A percentile compares a stretch with the other conserved stretches of the same genome.
Evolutionary conservation across 1,140 invertebrate species (phyloP).

Genomic region (Gryllus bimaculatus): DNA sequence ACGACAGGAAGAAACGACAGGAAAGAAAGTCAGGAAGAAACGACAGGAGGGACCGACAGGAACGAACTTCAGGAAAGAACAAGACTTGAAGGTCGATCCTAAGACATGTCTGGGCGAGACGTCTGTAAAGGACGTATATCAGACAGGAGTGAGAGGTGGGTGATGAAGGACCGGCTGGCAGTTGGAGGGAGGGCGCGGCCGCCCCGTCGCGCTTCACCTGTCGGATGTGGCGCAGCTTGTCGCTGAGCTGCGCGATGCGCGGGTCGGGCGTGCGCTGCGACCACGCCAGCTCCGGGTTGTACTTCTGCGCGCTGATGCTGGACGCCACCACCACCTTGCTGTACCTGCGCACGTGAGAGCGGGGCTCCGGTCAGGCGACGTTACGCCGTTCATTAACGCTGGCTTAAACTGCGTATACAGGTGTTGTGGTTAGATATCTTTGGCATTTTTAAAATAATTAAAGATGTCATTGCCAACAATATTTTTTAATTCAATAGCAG

Average conservation of each 20-base stretch:
- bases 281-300: conserved; percentile 54
- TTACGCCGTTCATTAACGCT: too few species aligned
- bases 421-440: too few species aligned
- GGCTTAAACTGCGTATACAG: too few species aligned
- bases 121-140: background rate
- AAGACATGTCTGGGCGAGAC: too few species aligned
- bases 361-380: too few species aligned
- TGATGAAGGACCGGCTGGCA: background rate
- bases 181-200: too few species aligned
- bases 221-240: conserved; percentile 53
- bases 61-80: background rate
- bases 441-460: too few species aligned
- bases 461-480: too few species aligned
- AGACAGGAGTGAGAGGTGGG: background rate
- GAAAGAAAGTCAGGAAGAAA: background rate
- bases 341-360: conserved; percentile 40
- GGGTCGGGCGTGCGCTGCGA: conserved; percentile 37
- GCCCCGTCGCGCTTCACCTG: conserved; percentile 37
- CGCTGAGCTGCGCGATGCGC: conserved; percentile 47
- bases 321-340: conserved; percentile 51
- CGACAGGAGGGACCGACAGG: background rate
- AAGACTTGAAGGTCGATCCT: too few species aligned
- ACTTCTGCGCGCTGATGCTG: conserved; percentile 48
- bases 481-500: too few species aligned
- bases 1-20: too few species aligned